These are phyloP conservation scores for Sinocyclocheilus anshuiensis DNA, from an alignment of 2,113 vertebrate genomes.

Conservation along the genomic window DNA sequence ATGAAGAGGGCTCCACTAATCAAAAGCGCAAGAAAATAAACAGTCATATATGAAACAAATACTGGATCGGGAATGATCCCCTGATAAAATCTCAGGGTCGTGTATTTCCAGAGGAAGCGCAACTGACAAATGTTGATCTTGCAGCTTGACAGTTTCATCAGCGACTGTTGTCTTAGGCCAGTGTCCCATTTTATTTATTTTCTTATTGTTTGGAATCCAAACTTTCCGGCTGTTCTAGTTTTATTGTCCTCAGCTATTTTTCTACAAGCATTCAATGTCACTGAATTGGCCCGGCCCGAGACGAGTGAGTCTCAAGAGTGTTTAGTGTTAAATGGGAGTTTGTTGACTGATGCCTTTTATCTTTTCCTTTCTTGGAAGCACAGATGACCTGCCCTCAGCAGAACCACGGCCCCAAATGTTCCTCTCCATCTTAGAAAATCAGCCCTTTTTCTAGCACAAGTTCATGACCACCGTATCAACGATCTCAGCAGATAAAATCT, in stretches of 20 bases:
- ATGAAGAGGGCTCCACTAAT: conserved; percentile 51
- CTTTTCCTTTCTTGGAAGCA: conserved; percentile 58
- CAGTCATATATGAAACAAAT: conserved; percentile 55
- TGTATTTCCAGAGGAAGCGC: conserved; percentile 35
- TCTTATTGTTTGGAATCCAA: conserved; percentile 30
- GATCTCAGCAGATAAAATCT: conserved; percentile 35
- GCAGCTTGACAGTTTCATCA: conserved; percentile 30
- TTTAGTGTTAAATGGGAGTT: conserved; percentile 63
- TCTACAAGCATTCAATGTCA: conserved; percentile 13
- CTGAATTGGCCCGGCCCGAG: neutral
- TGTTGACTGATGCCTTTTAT: conserved; percentile 63
- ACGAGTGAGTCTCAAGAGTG: conserved; percentile 16
- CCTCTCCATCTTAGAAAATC: conserved; percentile 35
- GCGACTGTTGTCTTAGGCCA: conserved; percentile 13
- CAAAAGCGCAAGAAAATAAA: conserved; percentile 54
- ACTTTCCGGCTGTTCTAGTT: conserved; percentile 13
- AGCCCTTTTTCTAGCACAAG: neutral
- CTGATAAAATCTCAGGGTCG: conserved; percentile 33
- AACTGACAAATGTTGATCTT: conserved; percentile 42
- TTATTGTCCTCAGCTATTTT: conserved; percentile 33
- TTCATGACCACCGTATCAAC: conserved; percentile 14
- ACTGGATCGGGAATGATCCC: conserved; percentile 36
- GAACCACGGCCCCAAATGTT: neutral
- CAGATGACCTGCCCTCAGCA: conserved; percentile 36
- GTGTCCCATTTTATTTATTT: conserved; percentile 30